phyloP scores from a whole-genome alignment of 2,113 vertebrate species.

The Oncorhynchus mykiss region DNA sequence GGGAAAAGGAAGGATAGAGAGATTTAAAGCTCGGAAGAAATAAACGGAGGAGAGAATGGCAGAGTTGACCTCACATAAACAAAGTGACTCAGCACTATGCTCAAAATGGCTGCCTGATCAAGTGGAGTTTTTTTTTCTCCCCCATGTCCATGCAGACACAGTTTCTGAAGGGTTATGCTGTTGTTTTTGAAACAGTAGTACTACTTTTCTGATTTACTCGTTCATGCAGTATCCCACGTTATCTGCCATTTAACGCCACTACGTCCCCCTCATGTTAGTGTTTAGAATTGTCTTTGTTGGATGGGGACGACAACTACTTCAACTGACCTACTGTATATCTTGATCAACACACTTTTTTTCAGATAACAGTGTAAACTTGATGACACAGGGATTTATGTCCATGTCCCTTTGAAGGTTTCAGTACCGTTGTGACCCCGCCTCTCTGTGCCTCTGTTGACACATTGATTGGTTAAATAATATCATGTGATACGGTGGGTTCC shows the following conservation, averaged over 20 bases:
- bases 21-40: neutral
- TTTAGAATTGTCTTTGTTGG: no score
- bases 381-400: neutral
- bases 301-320: no score
- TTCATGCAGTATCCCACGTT: no score
- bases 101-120: conserved; percentile 2
- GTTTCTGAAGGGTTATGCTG: no score
- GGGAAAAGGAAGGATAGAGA: neutral
- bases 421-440: no score
- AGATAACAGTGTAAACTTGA: neutral
- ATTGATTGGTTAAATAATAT: no score
- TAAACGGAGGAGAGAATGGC: neutral
- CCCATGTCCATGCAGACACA: neutral
- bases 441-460: no score
- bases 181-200: no score
- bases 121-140: neutral
- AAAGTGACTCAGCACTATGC: conserved; percentile 8
- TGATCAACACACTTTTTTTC: neutral
- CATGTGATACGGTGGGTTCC: no score
- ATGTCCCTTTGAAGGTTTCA: neutral
- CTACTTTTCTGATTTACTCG: no score
- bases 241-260: no score
- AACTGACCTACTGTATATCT: neutral
- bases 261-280: no score
- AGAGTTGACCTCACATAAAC: conserved; percentile 3